phyloP scores from a whole-genome alignment of 2,797 vertebrate species.

The Jordanella pulchra region DNA sequence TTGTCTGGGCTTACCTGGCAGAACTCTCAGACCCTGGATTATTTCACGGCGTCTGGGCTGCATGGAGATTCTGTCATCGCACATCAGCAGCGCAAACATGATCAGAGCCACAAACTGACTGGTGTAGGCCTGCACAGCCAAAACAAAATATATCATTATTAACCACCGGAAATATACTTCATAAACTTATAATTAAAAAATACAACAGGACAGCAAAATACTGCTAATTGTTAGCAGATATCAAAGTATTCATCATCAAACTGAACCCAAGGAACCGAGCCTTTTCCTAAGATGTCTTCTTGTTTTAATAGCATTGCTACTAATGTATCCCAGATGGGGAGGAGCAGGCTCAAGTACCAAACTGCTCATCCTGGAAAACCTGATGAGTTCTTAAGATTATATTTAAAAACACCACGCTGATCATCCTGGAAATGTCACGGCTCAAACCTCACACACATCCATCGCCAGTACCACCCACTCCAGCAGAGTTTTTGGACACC shows the following conservation, averaged over 20 bases:
- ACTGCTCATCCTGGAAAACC: conserved; percentile 39
- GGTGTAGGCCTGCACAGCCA: conserved; percentile 89
- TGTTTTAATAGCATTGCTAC: background rate
- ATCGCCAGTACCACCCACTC: conserved; percentile 20
- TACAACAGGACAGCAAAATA: background rate
- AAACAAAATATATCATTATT: conserved; percentile 4
- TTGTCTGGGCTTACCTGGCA: conserved; percentile 85
- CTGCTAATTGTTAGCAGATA: background rate
- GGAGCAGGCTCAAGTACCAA: conserved; percentile 23
- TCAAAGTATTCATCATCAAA: conserved; percentile 12
- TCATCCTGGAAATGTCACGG: conserved; percentile 27
- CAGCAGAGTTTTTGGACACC: conserved; percentile 35
- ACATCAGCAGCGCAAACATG: conserved; percentile 98
- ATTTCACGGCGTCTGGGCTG: conserved; percentile 95
- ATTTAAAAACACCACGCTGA: conserved; percentile 17
- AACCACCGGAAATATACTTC: background rate
- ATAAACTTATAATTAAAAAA: no score
- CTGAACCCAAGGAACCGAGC: conserved; percentile 6
- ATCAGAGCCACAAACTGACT: conserved; percentile 97
- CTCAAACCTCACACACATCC: conserved; percentile 22
- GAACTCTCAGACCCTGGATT: conserved; percentile 88
- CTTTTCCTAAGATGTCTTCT: conserved; percentile 24
- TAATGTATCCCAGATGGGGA: conserved; percentile 55
- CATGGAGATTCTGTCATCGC: conserved; percentile 95
- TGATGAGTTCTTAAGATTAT: conserved; percentile 16